Evolutionary conservation across 2,888 invertebrate genomes (phyloP), one percentile per base, ranked within the genome.

Genomic region (Drosophila conformis): DNA sequence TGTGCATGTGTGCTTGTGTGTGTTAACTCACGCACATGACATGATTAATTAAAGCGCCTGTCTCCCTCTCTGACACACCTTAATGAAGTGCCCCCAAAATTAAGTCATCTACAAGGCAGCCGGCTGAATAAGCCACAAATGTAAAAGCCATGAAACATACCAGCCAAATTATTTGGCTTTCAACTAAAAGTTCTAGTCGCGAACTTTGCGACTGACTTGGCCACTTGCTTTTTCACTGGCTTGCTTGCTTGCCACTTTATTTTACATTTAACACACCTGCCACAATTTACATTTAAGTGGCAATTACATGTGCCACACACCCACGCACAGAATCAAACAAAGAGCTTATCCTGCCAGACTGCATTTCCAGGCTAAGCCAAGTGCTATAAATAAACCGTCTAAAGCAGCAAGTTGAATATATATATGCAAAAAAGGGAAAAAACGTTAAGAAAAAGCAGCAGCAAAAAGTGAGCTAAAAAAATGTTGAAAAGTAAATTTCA

Each of bases 281-380:
- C 27, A 56, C 36, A 81, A 76, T 80, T 82, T 36, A 57, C 48
- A 78, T 69, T 87, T 78, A 58, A 78, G 70, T 70, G 67, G 66
- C 87, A 87, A 87, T 87, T 80, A 82, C 42, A 49, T 67, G 57
- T 70, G 71, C 65, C 63, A 57, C 51, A 59, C 33, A 57, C 38
- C 62, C 29, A 33, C 33, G 40, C 31, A 6, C 25, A 56, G 18
- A 46, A 46, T 46, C 36, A 59, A 36, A 42, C n/a, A 53, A 29
- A 51, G 38, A 13, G n/a, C 36, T 38, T 36, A 54, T 5, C 25
- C 21, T 56, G 25, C 21, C 42, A 31, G 18, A 25, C 4, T 27
- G 18, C 53, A 18, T 2, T 54, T 27, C 11, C 27, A 42, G 42
- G 15, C 13, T 29, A 4, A 29, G 13, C n/a, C n/a, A 6, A 18